Evolutionary conservation across 2,888 invertebrate genomes (phyloP), one percentile per base, ranked within the genome.

Genomic region (Sinotaia quadrata): DNA sequence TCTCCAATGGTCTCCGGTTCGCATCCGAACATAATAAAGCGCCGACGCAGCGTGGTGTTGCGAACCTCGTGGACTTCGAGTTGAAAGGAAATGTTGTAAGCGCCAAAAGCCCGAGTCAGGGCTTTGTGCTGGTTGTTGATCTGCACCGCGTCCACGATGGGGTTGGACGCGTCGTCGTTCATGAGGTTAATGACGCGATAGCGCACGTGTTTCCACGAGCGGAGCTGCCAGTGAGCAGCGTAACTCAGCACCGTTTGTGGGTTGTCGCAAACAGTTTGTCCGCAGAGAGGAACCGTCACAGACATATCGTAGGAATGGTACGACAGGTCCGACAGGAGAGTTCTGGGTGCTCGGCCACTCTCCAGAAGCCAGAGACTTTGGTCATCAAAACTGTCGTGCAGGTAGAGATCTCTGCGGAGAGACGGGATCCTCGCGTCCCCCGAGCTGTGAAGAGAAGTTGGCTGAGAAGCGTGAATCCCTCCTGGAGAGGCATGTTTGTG

Each of bases 201-300:
- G 29, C 75, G 74, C 12, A 85, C 54, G n/a, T 62, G 71, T 67
- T 84, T 85, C 49, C 57, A 41, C n/a, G 59, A 61, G 5, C 80
- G 69, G 10, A 84, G 68, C 7, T 77, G 71, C 21, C 63, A 21
- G 60, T 80, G 71, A 5, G 67, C 57, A 8, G 73, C 33, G 68
- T 85, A 86, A 68, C 80, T 81, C 24, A 69, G 54, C 2, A 82
- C 73, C 1, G 83, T 76, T 29, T 79, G 77, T 47, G 86, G 85
- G 68, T 85, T 81, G 71, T 86, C 86, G 68, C 86, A 86, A 2
- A 84, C 78, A 2, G 85, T 84, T 61, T 79, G 69, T 0, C 85
- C 86, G 66, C 85, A 85, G n/a, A 75, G 73, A n/a, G 85, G 84
- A 60, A 80, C 75, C 49, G 72, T 66, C 18, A 83, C 67, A 15